A percentile compares a stretch with the other conserved stretches of the same genome.
phyloP scores from a whole-genome alignment of 2,888 invertebrate species.

The Catonia carolina region DNA sequence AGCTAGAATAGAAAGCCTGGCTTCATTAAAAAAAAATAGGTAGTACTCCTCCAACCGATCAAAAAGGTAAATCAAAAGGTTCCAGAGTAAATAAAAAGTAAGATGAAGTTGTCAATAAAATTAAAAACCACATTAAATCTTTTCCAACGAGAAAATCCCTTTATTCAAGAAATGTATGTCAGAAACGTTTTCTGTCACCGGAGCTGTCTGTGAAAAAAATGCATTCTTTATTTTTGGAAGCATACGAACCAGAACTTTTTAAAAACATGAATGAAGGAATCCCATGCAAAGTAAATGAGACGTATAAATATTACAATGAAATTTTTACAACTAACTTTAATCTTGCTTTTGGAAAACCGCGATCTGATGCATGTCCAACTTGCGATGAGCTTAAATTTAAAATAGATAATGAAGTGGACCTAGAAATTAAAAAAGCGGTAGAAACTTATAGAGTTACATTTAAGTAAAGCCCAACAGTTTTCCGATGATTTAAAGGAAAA shows the following conservation, averaged over 20 bases:
- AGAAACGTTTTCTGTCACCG: conserved; percentile 11
- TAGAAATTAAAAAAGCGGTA: not conserved
- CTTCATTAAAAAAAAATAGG: not conserved
- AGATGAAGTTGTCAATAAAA: not conserved
- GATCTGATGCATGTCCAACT: conserved; percentile 8
- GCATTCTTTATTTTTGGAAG: conserved; percentile 10
- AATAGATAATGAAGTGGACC: not conserved
- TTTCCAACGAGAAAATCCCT: not conserved
- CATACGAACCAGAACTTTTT: conserved; percentile 15
- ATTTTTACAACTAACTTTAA: conserved; percentile 14
- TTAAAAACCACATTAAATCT: not conserved
- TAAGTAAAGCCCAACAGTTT: not conserved
- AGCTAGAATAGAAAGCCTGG: not conserved
- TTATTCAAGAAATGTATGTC: conserved; percentile 1
- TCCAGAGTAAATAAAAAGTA: not conserved
- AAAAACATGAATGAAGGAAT: conserved; percentile 1
- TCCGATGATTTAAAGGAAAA: not conserved
- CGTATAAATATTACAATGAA: not conserved
- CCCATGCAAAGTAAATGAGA: conserved; percentile 1
- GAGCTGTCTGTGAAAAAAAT: conserved; percentile 10
- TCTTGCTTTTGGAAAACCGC: conserved; percentile 14
- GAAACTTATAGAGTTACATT: too few relatives aligned
- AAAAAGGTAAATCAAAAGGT: not conserved
- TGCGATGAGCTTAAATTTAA: conserved; percentile 4
- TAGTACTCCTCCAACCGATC: not conserved